These are phyloP conservation scores for Gila orcuttii DNA, from an alignment of 2,113 vertebrate genomes.

Conservation along the genomic window DNA sequence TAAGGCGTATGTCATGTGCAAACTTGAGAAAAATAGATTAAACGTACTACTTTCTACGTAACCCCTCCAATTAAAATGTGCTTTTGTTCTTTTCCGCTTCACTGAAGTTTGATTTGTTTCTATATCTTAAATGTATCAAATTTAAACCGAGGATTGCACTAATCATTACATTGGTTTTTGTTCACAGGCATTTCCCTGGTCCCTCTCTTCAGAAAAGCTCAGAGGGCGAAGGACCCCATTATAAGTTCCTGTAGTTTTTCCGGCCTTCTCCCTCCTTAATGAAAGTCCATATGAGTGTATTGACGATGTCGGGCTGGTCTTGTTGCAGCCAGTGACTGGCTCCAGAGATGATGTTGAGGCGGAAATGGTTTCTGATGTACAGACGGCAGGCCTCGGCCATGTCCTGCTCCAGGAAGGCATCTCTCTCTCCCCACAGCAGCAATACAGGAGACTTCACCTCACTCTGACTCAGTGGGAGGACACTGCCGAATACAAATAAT, in stretches of 20 bases:
- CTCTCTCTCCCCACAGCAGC: constrained; percentile 93
- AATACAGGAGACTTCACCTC: constrained; percentile 88
- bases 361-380: constrained; percentile 93
- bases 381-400: constrained; percentile 93
- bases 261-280: constrained; percentile 90
- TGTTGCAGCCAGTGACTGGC: constrained; percentile 98
- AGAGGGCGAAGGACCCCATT: constrained; percentile 36
- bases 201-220: constrained; percentile 37
- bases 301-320: constrained; percentile 96
- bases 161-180: constrained; percentile 60
- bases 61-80: constrained; percentile 63
- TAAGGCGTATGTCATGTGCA: constrained; percentile 80
- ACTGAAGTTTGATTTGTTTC: constrained; percentile 59
- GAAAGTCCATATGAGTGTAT: constrained; percentile 98
- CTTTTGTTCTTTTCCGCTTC: constrained; percentile 70
- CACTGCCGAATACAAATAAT: constrained; percentile 71
- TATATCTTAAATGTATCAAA: constrained; percentile 66
- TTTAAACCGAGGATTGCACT: constrained; percentile 71
- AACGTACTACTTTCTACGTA: constrained; percentile 52
- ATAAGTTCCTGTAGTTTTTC: constrained; percentile 80
- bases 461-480: constrained; percentile 87
- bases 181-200: constrained; percentile 70
- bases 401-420: constrained; percentile 92
- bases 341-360: constrained; percentile 92
- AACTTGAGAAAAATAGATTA: constrained; percentile 64